Base-by-base conservation (phyloP, 2,797 vertebrate genomes). In the Eupleurogrammus muticus region DNA sequence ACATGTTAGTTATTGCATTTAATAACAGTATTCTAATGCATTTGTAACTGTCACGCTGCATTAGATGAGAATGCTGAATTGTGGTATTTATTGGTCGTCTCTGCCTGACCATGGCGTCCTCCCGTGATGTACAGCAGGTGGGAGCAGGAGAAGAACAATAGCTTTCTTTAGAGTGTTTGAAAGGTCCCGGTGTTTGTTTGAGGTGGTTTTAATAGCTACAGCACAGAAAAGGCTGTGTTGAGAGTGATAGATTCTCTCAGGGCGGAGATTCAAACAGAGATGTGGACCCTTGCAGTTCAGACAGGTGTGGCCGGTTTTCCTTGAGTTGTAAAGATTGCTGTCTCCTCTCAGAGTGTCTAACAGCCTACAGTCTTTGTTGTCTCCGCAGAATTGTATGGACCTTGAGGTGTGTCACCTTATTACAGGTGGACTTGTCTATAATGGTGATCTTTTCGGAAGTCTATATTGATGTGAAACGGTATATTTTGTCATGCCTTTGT, bases 261-360 rank as follows among this genome's bases (percentile, higher is more conserved):
- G 2, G 46, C 46, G 8, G 9, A 20, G 19, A 47, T 58, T 13
- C 54, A 79, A 55, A 73, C 23, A 36, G 16, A 64, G 38, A 67
- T 28, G 19, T 4, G 2, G 23, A 48, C 38, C 28, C n/a, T 14
- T 36, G 53, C 14, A 0, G 42, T 20, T 59, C 63, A 72, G 52
- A 87, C 75, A 69, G 86, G 82, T 77, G 77, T 71, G 75, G 73
- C 53, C 67, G 35, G 70, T 79, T 83, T 80, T 86, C 74, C 68
- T 77, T 60, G 75, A 81, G 48, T 48, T 75, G 21, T 44, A 48
- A 76, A 75, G 62, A 84, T 17, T 72, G 65, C 24, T 0, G 28
- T 58, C 52, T 60, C 65, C 40, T 52, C 36, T 81, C 9, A 75
- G 48, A 75, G 24, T 11, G 20, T 54, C 49, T 28, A 47, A 57